Evolutionary conservation across 1,140 invertebrate genomes (phyloP), one percentile per base, ranked within the genome.

Genomic region (Drosophila funebris): DNA sequence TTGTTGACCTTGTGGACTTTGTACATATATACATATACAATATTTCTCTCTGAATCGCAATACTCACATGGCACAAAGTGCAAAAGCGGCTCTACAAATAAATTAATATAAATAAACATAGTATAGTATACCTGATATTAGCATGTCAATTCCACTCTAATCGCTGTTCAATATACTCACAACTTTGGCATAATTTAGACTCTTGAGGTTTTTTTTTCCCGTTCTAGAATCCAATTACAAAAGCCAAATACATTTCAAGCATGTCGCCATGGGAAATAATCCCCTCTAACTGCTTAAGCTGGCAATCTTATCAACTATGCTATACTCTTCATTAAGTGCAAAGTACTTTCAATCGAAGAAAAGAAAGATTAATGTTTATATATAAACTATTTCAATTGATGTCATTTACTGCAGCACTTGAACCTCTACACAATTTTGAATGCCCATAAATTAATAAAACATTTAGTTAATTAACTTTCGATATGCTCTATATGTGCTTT

Each of bases 221-320:
- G 16, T 20, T 52, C 48, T 52, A 18, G 39, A 70, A 64, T 48
- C 53, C 61, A 75, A 71, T 82, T 78, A 88, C 53, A 64, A 44
- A 57, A 8, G 16, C 68, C 43, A 80, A 81, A 37, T 69, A n/a
- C 53, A 52, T 20, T 24, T 63, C n/a, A 29, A 54, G 39, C 27
- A 14, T 33, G 27, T 43, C 37, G 27, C n/a, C 13, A 44, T 58
- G 13, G 50, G 16, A 13, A 43, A 60, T 69, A 75, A 81, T 66
- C 48, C 52, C 9, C 14, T 20, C 8, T 29, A 48, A 60, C 27
- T 48, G 68, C 57, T 44, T 52, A 68, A 64, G 41, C 43, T n/a
- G 50, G 27, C 69, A 64, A 85, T 85, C 81, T 85, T 75, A 85
- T 85, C 81, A 80, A 52, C 52, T 58, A 71, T 57, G 46, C 54